A percentile compares a stretch with the other conserved stretches of the same genome.
phyloP scores from a whole-genome alignment of 2,888 invertebrate species.

The Trachelus stipa region DNA sequence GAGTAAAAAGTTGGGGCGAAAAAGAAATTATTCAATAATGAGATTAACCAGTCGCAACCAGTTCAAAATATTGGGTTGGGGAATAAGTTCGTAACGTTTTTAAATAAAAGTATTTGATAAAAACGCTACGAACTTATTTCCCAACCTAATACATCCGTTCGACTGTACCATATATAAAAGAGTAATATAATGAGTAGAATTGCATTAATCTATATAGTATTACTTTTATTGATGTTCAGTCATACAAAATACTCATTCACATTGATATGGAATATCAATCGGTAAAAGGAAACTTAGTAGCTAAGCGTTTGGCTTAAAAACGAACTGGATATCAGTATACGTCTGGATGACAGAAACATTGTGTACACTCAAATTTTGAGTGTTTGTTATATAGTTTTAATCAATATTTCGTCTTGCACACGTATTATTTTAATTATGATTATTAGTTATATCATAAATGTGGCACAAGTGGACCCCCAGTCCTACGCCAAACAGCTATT shows the following conservation, averaged over 20 bases:
- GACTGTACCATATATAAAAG: no score
- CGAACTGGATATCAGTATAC: constrained; percentile 36
- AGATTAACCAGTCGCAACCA: no score
- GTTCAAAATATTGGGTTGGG: no score
- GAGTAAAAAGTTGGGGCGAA: no score
- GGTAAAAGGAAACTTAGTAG: constrained; percentile 30
- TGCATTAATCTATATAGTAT: constrained; percentile 31
- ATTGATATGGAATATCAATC: constrained; percentile 44
- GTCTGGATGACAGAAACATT: constrained; percentile 62
- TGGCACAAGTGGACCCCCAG: constrained; percentile 48
- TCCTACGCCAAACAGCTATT: constrained; percentile 39
- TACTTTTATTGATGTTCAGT: constrained; percentile 57
- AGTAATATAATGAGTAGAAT: no score
- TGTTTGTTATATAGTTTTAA: background rate
- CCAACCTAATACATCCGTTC: no score
- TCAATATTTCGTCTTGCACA: constrained; percentile 60
- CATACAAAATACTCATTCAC: constrained; percentile 49
- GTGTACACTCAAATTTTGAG: background rate
- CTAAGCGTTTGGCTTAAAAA: constrained; percentile 19
- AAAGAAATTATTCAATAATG: no score
- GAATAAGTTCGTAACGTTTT: no score
- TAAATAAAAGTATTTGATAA: no score
- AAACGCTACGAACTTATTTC: no score
- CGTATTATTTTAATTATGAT: constrained; percentile 44
- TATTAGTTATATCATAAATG: constrained; percentile 36